These are phyloP conservation scores for Alosa sapidissima DNA, from an alignment of 2,797 vertebrate genomes.

Conservation along the genomic window DNA sequence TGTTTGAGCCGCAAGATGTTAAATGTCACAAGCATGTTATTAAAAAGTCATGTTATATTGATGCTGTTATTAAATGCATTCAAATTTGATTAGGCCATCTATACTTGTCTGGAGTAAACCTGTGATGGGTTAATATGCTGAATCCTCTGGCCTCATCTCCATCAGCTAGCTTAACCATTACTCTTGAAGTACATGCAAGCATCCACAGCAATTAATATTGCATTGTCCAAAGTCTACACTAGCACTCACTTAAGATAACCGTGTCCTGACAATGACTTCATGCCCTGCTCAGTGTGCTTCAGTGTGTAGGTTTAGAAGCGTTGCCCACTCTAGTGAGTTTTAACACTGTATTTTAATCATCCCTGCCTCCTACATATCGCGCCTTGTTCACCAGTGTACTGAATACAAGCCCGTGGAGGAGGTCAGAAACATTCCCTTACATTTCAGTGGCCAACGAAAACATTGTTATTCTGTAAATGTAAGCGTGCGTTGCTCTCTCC, in stretches of 20 bases:
- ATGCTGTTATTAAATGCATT: not conserved
- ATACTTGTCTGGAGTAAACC: not conserved
- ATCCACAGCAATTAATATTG: not conserved
- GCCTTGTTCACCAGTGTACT: not conserved
- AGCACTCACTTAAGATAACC: not conserved
- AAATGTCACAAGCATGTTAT: not conserved
- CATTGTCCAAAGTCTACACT: not conserved
- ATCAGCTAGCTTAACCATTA: not conserved
- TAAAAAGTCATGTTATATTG: not conserved
- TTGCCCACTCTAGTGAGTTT: not conserved
- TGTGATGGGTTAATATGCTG: not conserved
- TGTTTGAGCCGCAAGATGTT: not conserved
- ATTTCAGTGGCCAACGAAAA: slow-evolving; percentile 1
- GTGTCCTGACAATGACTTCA: not conserved
- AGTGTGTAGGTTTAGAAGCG: not conserved
- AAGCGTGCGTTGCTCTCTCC: not conserved
- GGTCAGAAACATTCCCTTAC: not conserved
- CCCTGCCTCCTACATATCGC: not conserved
- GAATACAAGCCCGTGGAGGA: slow-evolving; percentile 1
- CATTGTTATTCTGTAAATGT: not conserved
- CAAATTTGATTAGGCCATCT: not conserved
- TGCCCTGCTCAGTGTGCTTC: not conserved
- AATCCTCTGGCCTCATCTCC: not conserved
- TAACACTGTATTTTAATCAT: not conserved
- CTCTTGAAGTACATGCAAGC: not conserved